These are phyloP conservation scores for Hydraecia micacea DNA, from an alignment of 2,888 invertebrate genomes.

Conservation along the genomic window DNA sequence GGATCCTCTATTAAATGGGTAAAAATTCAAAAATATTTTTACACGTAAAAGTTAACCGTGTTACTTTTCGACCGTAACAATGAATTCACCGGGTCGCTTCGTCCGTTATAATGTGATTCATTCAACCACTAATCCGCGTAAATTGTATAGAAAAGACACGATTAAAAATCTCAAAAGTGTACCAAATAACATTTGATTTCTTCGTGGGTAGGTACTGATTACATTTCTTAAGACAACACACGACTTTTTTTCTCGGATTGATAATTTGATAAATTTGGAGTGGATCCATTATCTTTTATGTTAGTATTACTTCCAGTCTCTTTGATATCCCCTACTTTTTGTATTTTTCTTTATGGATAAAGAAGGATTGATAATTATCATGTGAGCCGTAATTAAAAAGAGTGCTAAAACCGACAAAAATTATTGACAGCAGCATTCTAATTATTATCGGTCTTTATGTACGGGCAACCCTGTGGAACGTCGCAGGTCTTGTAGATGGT, in stretches of 20 bases:
- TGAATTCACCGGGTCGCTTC: background rate
- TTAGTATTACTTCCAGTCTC: background rate
- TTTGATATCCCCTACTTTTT: background rate
- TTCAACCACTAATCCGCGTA: background rate
- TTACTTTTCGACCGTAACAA: background rate
- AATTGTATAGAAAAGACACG: background rate
- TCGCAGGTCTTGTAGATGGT: background rate
- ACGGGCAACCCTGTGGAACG: background rate
- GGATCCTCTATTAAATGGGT: background rate
- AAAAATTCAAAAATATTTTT: background rate
- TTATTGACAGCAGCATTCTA: background rate
- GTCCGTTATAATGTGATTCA: background rate
- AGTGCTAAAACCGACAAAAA: background rate
- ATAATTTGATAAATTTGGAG: constrained; percentile 28
- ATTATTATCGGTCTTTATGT: background rate
- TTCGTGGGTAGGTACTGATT: background rate
- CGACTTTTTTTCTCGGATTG: constrained; percentile 10
- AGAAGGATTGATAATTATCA: background rate
- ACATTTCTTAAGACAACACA: constrained; percentile 7
- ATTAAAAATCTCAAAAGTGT: background rate
- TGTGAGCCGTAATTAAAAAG: background rate
- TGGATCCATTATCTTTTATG: constrained; percentile 31
- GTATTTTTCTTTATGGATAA: too few relatives aligned
- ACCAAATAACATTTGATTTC: background rate
- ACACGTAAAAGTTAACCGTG: background rate